A percentile compares a stretch with the other conserved stretches of the same genome.
These are phyloP conservation scores for Columba guinea DNA, from an alignment of 2,797 vertebrate genomes.

Conservation along the genomic window DNA sequence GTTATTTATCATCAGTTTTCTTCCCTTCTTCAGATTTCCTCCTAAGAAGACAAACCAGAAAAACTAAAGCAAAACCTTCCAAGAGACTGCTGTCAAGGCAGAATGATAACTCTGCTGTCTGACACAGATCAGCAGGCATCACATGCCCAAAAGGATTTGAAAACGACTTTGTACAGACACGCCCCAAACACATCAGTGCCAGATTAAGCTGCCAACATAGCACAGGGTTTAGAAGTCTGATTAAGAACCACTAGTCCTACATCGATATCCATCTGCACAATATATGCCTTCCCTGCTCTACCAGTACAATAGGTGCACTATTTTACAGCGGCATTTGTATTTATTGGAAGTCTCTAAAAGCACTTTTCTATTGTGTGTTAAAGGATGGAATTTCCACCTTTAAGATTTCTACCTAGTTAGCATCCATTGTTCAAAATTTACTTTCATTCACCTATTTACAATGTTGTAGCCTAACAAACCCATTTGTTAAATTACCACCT, in stretches of 20 bases:
- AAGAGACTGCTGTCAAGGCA: background rate
- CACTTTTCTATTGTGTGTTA: background rate
- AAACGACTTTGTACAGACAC: background rate
- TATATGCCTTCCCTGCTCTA: background rate
- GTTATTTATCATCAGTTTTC: background rate
- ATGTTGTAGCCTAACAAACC: background rate
- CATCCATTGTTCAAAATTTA: background rate
- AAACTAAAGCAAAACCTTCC: background rate
- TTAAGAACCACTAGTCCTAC: background rate
- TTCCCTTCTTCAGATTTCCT: background rate
- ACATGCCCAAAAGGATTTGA: background rate
- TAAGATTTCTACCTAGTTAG: background rate
- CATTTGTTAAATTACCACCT: background rate
- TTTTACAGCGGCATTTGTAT: background rate
- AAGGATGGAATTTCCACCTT: background rate
- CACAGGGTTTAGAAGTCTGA: background rate
- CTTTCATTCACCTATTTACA: background rate
- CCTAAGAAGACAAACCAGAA: background rate
- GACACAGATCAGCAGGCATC: background rate
- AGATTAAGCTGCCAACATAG: background rate
- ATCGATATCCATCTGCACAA: accelerated
- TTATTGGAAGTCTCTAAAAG: background rate
- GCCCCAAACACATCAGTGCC: background rate
- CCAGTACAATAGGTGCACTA: background rate
- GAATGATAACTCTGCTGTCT: background rate